Evolutionary conservation across 2,888 invertebrate genomes (phyloP), one percentile per base, ranked within the genome.

Genomic region (Eueremaeus valkanovi): DNA sequence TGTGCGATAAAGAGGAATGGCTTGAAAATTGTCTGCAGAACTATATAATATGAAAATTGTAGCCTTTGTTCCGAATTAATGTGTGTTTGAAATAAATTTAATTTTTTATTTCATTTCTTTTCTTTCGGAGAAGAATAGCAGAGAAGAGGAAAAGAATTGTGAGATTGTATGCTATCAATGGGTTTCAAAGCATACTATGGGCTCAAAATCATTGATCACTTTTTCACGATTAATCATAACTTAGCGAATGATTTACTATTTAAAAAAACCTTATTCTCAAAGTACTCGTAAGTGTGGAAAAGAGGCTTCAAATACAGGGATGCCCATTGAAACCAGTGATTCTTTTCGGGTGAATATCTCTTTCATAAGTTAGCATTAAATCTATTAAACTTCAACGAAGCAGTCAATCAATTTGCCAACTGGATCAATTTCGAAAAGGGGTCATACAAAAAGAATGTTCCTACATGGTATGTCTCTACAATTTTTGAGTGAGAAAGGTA

Each of bases 161-260:
- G 55, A 27, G 55, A 55, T 36, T 8, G 11, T 8, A 36, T 36
- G 36, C 36, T 8, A 36, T 36, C 36, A 36, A 36, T 36, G 36
- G 36, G 6, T 36, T 11, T 36, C 55, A 24, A 27, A 24, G 55
- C 27, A n/a, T 55, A 24, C 27, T 3, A 21, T 55, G 11, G 55
- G 55, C 55, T 55, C 27, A 24, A 55, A 55, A 55, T 55, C 24
- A 55, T 55, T 55, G 55, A 55, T 55, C 55, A 55, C 55, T 55
- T 55, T 55, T 55, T 55, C 13, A 55, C 55, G 24, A 55, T 55
- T 55, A 55, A 55, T 55, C 55, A 55, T 55, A 55, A 55, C 55
- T 55, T 55, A 55, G 27, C 21, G 55, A 55, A 24, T 55, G 55
- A 55, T 55, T 55, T 55, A 55, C 55, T 55, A 55, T 55, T 27